Percentiles rank a stretch among this genome's conserved stretches.
Evolutionary conservation across 2,113 vertebrate genomes (phyloP).

Genomic region (Perca flavescens): DNA sequence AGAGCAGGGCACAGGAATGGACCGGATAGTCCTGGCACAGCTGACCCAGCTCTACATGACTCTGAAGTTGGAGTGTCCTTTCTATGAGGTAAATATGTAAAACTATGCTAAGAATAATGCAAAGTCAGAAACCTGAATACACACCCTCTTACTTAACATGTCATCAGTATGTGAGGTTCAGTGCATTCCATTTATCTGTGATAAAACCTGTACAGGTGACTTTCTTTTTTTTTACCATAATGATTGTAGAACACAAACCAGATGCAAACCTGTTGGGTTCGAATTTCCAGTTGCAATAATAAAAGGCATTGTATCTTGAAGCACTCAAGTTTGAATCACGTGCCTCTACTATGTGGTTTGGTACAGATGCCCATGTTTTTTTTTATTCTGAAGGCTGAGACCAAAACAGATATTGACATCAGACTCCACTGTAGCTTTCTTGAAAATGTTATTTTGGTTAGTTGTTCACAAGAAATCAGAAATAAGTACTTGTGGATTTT

Average conservation of each 20-base stretch:
- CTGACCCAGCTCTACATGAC: slow-evolving; percentile 93
- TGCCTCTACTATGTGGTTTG: background rate
- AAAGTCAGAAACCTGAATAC: slow-evolving; percentile 22
- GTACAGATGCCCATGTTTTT: background rate
- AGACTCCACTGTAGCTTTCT: background rate
- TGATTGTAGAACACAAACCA: background rate
- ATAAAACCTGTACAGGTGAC: background rate
- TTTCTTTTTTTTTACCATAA: background rate
- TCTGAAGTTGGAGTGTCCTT: slow-evolving; percentile 90
- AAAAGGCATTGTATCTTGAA: background rate
- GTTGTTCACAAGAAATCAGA: background rate
- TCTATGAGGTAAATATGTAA: slow-evolving; percentile 81
- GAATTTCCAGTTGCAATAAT: background rate
- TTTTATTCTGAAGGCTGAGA: background rate
- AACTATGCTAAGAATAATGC: background rate
- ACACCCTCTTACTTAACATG: slow-evolving; percentile 22
- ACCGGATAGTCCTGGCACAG: slow-evolving; percentile 82
- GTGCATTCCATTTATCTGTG: background rate
- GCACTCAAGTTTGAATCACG: background rate
- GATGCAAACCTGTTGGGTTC: background rate
- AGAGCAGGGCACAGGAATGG: slow-evolving; percentile 83
- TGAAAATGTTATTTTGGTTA: background rate
- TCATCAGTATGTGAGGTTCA: background rate
- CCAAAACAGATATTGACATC: background rate
- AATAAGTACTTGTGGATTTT: background rate